Percentiles rank a stretch among this genome's conserved stretches.
Conservation (phyloP, 2,113 vertebrate species). For the Nannobrachium achirus region DNA sequence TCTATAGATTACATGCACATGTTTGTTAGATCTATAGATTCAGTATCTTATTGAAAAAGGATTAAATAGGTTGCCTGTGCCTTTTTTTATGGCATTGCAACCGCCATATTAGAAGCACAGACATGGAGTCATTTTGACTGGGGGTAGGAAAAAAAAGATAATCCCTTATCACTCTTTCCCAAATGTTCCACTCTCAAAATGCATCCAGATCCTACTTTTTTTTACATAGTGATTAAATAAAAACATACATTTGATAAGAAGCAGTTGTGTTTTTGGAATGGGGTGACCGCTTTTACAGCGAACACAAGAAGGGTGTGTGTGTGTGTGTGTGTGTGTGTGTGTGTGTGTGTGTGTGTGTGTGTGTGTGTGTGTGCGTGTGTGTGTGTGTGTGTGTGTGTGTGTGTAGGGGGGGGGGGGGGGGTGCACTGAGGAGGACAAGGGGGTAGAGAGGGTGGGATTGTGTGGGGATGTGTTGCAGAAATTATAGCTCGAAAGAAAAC, state of each 20-base stretch:
- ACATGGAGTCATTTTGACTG: constrained; percentile 76
- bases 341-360: constrained; percentile 27
- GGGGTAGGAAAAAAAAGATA: constrained; percentile 22
- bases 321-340: constrained; percentile 38
- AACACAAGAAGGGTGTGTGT: constrained; percentile 74
- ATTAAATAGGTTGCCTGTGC: constrained; percentile 60
- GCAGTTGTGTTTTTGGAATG: constrained; percentile 42
- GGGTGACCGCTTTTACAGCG: constrained; percentile 58
- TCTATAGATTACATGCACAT: constrained; percentile 7
- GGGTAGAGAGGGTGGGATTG: constrained; percentile 45
- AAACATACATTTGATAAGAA: constrained; percentile 35
- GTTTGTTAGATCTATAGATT: constrained; percentile 8
- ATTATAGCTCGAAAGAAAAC: constrained; percentile 63
- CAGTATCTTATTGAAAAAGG: constrained; percentile 36
- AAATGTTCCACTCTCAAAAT: constrained; percentile 45
- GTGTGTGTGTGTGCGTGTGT: constrained; percentile 11
- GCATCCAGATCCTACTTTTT: constrained; percentile 30
- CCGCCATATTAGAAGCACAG: constrained; percentile 82
- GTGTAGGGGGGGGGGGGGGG: constrained; percentile 21
- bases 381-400: neutral
- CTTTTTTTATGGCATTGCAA: constrained; percentile 70
- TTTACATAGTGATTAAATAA: constrained; percentile 30
- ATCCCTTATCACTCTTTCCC: constrained; percentile 66
- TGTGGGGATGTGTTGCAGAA: constrained; percentile 49
- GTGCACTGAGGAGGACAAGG: constrained; percentile 54